Base-by-base conservation (phyloP, 1,140 invertebrate genomes). In the Trachymyrmex cornetzi region DNA sequence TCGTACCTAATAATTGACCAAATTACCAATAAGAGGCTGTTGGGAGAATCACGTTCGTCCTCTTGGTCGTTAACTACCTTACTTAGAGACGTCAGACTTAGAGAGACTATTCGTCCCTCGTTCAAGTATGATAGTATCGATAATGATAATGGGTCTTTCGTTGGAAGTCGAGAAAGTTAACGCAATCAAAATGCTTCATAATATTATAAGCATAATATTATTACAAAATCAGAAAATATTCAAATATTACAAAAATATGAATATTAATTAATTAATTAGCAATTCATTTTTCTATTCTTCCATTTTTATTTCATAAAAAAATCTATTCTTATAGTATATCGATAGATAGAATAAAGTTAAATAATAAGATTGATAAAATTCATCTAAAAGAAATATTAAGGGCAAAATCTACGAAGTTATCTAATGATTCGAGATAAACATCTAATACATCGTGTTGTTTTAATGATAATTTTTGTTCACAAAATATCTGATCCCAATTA, bases 101-200 rank as follows among this genome's bases (percentile, higher is more conserved):
- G 61, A 53, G 50, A 9, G 53, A 91, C 63, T 87, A 74, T 64
- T 75, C 27, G 12, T 71, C 27, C 55, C 57, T 27, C 30, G 63
- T 50, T 69, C 86, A 67, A 61, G 77, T 66, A 82, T 59, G 80
- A 87, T 69, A 77, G 79, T 80, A 87, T 87, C 89, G 91, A 93
- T 93, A 93, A 90, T 85, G 91, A 89, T 93, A 93, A 94, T 93
- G 91, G 91, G 89, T 91, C 86, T 88, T 93, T 91, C 91, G 89
- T 92, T 91, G 89, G 89, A 82, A 71, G 38, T 63, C 59, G 55
- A 57, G 57, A 77, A 74, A 77, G 48, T 55, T 44, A 14, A 27
- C 19, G 34, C 22, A 86, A 57, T 82, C 64, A 44, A 74, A 87
- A 63, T 55, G 57, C 30, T 79, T 61, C 22, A 61, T 61, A 61